These are phyloP conservation scores for Illadopsis cleaveri DNA, from an alignment of 2,113 vertebrate species.

Conservation along the genomic window DNA sequence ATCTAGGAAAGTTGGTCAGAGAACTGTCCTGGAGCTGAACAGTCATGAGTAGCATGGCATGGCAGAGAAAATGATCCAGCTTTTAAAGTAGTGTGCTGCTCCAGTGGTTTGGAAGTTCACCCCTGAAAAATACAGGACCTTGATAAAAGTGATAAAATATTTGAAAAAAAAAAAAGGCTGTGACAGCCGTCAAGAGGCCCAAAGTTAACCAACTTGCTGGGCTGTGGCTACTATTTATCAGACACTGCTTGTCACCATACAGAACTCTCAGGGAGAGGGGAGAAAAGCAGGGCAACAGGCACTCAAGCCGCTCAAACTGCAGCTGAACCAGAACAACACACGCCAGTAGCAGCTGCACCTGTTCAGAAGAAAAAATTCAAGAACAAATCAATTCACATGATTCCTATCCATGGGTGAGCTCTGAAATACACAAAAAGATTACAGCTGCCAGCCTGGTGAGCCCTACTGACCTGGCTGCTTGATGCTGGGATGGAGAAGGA, in stretches of 20 bases:
- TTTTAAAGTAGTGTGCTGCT: not conserved
- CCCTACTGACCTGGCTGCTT: too few species aligned
- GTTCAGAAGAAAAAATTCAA: not conserved
- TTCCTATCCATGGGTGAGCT: not conserved
- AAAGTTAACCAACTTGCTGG: not conserved
- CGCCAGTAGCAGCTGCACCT: not conserved
- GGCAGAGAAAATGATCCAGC: not conserved
- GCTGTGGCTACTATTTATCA: not conserved
- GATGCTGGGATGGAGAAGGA: not conserved
- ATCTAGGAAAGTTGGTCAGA: not conserved
- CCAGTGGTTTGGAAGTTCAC: not conserved
- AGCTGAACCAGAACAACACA: not conserved
- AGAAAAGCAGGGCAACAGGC: not conserved
- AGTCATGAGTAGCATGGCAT: not conserved
- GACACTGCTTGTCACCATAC: not conserved
- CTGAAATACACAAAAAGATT: not conserved
- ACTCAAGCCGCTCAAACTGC: not conserved
- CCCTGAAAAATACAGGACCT: not conserved
- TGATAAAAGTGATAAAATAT: not conserved
- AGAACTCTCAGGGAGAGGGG: too few species aligned
- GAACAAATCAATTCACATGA: not conserved
- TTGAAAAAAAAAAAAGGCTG: not conserved
- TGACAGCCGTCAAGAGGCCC: accelerated
- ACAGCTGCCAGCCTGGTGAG: not conserved
- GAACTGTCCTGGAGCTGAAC: not conserved